Percentiles rank a stretch among this genome's conserved stretches.
Evolutionary conservation across 2,797 vertebrate genomes (phyloP).

Genomic region (Calcarius lapponicus): DNA sequence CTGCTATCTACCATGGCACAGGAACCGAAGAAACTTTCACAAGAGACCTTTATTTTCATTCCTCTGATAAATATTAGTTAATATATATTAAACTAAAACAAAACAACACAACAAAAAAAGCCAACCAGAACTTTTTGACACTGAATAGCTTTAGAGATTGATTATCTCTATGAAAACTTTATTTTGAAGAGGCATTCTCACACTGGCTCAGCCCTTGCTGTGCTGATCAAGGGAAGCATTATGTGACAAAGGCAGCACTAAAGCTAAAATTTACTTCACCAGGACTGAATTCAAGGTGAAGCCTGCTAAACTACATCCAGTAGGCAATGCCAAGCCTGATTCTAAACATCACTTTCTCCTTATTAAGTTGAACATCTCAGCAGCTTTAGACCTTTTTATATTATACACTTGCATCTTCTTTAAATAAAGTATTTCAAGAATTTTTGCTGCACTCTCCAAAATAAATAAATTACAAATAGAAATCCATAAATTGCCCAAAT

Average conservation of each 20-base stretch:
- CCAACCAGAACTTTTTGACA: background rate
- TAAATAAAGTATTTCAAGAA: background rate
- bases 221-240: background rate
- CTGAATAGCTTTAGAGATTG: background rate
- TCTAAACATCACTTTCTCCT: background rate
- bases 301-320: background rate
- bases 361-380: background rate
- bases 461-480: background rate
- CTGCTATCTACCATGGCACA: background rate
- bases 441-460: background rate
- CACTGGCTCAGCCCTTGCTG: background rate
- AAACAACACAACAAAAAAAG: background rate
- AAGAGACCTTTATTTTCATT: background rate
- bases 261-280: background rate
- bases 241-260: background rate
- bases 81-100: background rate
- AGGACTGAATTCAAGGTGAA: background rate
- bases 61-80: background rate
- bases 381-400: background rate
- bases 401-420: background rate
- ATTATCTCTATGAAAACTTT: background rate
- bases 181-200: background rate
- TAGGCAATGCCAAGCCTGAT: background rate
- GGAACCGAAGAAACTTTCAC: background rate
- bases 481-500: background rate